Evolutionary conservation across 1,140 invertebrate species (phyloP).

Genomic region (Cydia amplana): DNA sequence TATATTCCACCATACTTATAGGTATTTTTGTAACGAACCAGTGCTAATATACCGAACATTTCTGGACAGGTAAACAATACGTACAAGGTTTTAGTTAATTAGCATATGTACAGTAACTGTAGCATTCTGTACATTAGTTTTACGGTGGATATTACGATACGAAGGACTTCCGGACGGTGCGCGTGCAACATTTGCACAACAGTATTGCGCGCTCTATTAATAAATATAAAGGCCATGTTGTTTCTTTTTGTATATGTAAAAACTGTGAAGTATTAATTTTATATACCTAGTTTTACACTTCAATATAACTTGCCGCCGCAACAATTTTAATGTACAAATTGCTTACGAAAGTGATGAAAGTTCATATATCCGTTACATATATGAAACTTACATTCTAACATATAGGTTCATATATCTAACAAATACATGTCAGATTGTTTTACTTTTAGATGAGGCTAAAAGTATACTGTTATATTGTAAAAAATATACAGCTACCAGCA

Average conservation of each 20-base stretch:
- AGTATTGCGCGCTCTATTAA: constrained; percentile 33
- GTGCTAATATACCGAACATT: constrained; percentile 1
- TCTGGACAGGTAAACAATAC: constrained; percentile 24
- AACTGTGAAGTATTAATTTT: neutral
- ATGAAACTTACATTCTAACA: too few relatives aligned
- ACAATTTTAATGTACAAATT: too few relatives aligned
- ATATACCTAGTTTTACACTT: neutral
- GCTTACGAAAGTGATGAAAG: too few relatives aligned
- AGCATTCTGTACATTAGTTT: constrained; percentile 14
- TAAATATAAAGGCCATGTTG: constrained; percentile 31
- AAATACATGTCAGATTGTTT: too few relatives aligned
- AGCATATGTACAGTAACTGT: constrained; percentile 19
- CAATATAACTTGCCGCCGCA: too few relatives aligned
- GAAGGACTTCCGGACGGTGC: constrained; percentile 48
- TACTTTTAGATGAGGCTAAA: too few relatives aligned
- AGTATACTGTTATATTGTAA: too few relatives aligned
- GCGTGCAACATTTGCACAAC: constrained; percentile 40
- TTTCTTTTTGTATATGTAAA: constrained; percentile 1
- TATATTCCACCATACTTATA: too few relatives aligned
- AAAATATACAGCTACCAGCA: too few relatives aligned
- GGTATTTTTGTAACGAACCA: neutral
- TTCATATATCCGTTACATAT: too few relatives aligned
- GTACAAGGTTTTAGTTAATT: constrained; percentile 11
- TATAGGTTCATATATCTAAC: too few relatives aligned
- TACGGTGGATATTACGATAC: constrained; percentile 43